phyloP scores from a whole-genome alignment of 2,113 vertebrate species.

The Hippocampus mohnikei region DNA sequence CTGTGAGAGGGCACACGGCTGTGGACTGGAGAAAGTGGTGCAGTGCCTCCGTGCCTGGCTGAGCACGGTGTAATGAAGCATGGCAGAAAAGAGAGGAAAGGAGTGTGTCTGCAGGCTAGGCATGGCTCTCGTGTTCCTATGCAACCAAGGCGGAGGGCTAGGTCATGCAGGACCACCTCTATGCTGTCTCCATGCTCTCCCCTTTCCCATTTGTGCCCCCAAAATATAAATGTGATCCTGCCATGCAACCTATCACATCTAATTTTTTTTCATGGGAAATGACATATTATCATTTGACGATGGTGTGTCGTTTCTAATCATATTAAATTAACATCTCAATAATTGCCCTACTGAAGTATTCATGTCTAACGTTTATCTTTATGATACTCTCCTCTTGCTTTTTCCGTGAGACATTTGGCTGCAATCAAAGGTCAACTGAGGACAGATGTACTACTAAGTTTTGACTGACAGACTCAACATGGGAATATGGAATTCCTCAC shows the following conservation, averaged over 20 bases:
- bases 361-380: constrained; percentile 8
- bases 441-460: constrained; percentile 54
- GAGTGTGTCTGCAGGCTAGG: constrained; percentile 70
- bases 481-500: background rate
- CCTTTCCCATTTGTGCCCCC: constrained; percentile 14
- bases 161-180: constrained; percentile 63
- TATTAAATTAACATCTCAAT: background rate
- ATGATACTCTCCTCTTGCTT: constrained; percentile 4
- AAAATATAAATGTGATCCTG: constrained; percentile 11
- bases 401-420: constrained; percentile 39
- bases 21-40: constrained; percentile 63
- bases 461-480: constrained; percentile 23
- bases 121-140: constrained; percentile 69
- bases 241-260: constrained; percentile 15
- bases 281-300: constrained; percentile 2
- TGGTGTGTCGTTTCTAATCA: constrained; percentile 2
- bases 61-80: constrained; percentile 73
- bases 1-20: constrained; percentile 50
- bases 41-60: constrained; percentile 71
- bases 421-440: constrained; percentile 12
- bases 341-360: constrained; percentile 7
- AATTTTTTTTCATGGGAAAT: constrained; percentile 20
- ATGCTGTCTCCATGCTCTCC: constrained; percentile 46
- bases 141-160: constrained; percentile 65
- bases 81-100: constrained; percentile 67